A percentile compares a stretch with the other conserved stretches of the same genome.
These are phyloP conservation scores for Catharus bicknelli DNA, from an alignment of 2,113 vertebrate species.

Conservation along the genomic window DNA sequence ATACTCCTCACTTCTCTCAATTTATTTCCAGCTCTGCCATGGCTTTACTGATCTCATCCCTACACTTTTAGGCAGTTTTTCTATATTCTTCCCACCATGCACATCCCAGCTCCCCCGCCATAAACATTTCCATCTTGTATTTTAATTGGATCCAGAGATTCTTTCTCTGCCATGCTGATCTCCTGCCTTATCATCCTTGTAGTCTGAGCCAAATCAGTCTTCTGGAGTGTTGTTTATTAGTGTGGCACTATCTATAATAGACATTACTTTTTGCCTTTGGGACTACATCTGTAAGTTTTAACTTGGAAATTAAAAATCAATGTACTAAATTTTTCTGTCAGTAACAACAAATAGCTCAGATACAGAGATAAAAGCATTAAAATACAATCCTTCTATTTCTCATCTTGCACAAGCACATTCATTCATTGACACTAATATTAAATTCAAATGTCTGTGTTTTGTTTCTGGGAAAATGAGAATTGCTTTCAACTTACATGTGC, in stretches of 20 bases:
- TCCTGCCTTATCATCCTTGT: not conserved
- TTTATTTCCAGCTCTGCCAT: not conserved
- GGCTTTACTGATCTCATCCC: not conserved
- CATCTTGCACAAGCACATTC: not conserved
- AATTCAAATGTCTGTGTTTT: not conserved
- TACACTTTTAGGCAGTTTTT: not conserved
- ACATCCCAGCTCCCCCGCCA: rapidly evolving
- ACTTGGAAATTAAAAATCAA: not conserved
- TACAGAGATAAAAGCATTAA: not conserved
- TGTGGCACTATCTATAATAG: not conserved
- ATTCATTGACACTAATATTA: not conserved
- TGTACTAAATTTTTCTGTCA: not conserved
- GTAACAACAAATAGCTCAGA: not conserved
- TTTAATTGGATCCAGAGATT: not conserved
- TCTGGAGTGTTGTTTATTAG: not conserved
- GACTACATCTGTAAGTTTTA: not conserved
- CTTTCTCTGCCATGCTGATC: not conserved
- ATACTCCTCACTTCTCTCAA: not conserved
- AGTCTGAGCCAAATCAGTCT: not conserved
- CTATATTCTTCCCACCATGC: not conserved
- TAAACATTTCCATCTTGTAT: not conserved
- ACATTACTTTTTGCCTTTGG: not conserved
- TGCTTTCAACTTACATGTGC: not conserved
- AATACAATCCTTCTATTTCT: not conserved
- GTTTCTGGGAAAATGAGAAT: not conserved